Conservation (phyloP, 2,113 vertebrate species). For the Diglossa brunneiventris region DNA sequence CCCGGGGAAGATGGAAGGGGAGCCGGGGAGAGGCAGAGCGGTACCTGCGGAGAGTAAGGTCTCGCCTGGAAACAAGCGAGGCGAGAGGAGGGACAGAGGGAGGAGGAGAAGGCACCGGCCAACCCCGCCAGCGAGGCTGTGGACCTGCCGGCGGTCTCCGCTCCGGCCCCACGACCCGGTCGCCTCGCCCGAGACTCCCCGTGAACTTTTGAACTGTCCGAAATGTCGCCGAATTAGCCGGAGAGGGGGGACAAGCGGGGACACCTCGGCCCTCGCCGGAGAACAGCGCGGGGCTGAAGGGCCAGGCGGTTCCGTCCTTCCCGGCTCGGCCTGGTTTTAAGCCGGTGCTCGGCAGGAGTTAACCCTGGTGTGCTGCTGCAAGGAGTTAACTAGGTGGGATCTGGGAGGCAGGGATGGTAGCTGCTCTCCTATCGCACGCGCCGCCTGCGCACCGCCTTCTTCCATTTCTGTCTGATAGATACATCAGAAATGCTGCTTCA, state of each 20-base stretch:
- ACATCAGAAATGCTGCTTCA: not conserved
- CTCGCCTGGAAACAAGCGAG: not conserved
- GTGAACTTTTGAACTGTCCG: not conserved
- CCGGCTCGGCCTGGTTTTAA: not conserved
- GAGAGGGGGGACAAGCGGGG: not conserved
- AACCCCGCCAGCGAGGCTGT: not conserved
- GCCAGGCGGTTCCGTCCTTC: not conserved
- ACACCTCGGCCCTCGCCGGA: not conserved
- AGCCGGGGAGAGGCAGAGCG: not conserved
- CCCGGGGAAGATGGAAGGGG: not conserved
- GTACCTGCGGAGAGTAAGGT: slow-evolving; percentile 2
- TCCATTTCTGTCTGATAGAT: slow-evolving; percentile 3
- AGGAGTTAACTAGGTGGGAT: slow-evolving; percentile 53
- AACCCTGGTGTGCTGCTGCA: not conserved
- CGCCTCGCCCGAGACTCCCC: not conserved
- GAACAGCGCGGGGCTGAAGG: not conserved
- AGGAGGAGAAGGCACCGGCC: not conserved
- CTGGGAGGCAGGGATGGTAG: slow-evolving; percentile 11
- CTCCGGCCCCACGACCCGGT: not conserved
- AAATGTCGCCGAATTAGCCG: not conserved
- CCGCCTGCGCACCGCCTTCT: slow-evolving; percentile 7
- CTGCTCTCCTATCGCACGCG: slow-evolving; percentile 11
- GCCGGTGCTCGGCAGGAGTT: not conserved
- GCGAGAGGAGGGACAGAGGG: not conserved
- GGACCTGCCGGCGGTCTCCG: not conserved